These are phyloP conservation scores for Agrilus biguttatus DNA, from an alignment of 2,888 invertebrate species.

Conservation along the genomic window DNA sequence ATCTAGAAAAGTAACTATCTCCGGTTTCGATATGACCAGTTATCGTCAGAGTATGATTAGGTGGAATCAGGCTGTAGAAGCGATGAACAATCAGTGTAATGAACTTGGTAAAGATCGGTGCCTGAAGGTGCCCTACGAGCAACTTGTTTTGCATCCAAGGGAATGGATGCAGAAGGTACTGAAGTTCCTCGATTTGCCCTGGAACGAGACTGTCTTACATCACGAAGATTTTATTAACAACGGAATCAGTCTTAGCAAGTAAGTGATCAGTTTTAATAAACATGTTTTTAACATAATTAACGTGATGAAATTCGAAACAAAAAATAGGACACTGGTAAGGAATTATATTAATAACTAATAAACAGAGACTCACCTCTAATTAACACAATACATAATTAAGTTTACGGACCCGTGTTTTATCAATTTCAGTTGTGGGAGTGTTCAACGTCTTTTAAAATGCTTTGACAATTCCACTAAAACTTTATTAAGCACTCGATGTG, in stretches of 20 bases:
- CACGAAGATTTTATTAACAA: conserved; percentile 97
- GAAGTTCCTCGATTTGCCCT: conserved; percentile 78
- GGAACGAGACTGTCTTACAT: conserved; percentile 92
- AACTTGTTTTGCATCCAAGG: conserved; percentile 87
- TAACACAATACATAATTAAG: too few relatives aligned
- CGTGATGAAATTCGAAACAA: too few relatives aligned
- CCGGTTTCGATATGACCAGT: conserved; percentile 84
- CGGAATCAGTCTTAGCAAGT: conserved; percentile 92
- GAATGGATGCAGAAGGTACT: conserved; percentile 79
- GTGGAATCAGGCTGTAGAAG: conserved; percentile 92
- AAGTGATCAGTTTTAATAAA: conserved; percentile 24
- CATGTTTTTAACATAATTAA: too few relatives aligned
- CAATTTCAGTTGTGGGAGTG: too few relatives aligned
- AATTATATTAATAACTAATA: too few relatives aligned
- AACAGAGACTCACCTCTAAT: too few relatives aligned
- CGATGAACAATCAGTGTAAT: conserved; percentile 89
- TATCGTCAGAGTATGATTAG: conserved; percentile 90
- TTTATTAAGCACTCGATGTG: too few relatives aligned
- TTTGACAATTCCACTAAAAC: too few relatives aligned
- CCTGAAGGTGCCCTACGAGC: conserved; percentile 88
- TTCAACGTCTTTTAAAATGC: too few relatives aligned
- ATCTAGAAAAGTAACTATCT: conserved; percentile 54
- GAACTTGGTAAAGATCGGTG: conserved; percentile 64
- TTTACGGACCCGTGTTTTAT: too few relatives aligned
- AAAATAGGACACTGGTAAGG: too few relatives aligned